Evolutionary conservation across 2,113 vertebrate species (phyloP).

Genomic region (Lycaon pictus): DNA sequence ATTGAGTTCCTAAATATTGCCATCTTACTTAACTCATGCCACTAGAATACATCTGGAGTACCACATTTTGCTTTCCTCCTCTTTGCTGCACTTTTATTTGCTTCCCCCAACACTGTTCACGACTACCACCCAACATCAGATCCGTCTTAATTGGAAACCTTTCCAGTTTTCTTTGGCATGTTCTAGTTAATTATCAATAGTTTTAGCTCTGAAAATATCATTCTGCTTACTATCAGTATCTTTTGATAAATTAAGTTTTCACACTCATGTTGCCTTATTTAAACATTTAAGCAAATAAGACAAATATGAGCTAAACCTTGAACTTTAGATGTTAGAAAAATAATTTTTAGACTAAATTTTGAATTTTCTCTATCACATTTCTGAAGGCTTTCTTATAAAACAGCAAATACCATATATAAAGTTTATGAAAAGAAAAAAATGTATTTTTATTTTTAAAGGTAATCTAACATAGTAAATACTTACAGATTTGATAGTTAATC

Average conservation of each 20-base stretch:
- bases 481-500: background rate
- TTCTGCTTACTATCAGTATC: background rate
- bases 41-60: background rate
- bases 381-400: background rate
- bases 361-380: background rate
- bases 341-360: slow-evolving; percentile 39
- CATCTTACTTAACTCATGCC: background rate
- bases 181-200: background rate
- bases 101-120: background rate
- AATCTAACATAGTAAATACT: background rate
- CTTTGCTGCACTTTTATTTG: background rate
- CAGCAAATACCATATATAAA: background rate
- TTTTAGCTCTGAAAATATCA: slow-evolving; percentile 2
- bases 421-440: slow-evolving; percentile 44
- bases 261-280: background rate
- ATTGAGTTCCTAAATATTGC: background rate
- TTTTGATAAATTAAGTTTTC: background rate
- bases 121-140: background rate
- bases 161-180: background rate
- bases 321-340: background rate
- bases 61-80: background rate
- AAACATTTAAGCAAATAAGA: background rate
- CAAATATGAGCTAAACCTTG: background rate
- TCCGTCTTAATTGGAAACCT: background rate
- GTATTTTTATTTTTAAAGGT: background rate